Conservation (phyloP, 2,113 vertebrate species). For the Sander lucioperca region DNA sequence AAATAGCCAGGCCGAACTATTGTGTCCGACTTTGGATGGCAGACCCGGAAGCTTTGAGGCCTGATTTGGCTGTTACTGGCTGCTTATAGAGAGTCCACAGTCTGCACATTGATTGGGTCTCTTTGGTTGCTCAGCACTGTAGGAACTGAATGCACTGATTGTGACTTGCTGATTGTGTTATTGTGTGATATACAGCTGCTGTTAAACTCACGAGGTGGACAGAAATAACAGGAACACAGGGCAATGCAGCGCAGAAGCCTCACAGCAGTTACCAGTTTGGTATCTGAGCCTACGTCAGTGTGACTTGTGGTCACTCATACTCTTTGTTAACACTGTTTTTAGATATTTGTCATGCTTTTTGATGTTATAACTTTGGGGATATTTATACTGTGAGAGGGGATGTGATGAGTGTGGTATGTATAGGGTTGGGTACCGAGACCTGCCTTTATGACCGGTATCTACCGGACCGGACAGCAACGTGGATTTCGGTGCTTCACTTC, state of each 20-base stretch:
- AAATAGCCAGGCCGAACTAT: not conserved
- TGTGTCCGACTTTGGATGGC: not conserved
- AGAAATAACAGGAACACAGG: not conserved
- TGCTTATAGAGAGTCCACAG: constrained; percentile 16
- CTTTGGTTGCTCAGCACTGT: constrained; percentile 13
- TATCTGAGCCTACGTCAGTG: not conserved
- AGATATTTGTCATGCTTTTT: not conserved
- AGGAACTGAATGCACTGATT: constrained; percentile 15
- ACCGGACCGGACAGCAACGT: no score
- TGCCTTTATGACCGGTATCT: no score
- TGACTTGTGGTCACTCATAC: not conserved
- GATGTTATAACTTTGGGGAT: not conserved
- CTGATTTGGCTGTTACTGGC: not conserved
- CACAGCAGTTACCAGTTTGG: not conserved
- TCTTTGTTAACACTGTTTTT: not conserved
- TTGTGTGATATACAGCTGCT: constrained; percentile 21
- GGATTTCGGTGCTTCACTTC: no score
- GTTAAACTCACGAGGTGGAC: not conserved
- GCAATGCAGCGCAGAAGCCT: no score
- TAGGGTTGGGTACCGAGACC: no score
- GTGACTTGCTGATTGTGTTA: constrained; percentile 34
- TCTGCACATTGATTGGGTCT: not conserved
- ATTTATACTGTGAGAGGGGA: not conserved
- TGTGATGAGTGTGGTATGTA: not conserved
- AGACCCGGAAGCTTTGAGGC: not conserved